phyloP scores from a whole-genome alignment of 2,888 invertebrate genomes.

The Troides oblongomaculatus region DNA sequence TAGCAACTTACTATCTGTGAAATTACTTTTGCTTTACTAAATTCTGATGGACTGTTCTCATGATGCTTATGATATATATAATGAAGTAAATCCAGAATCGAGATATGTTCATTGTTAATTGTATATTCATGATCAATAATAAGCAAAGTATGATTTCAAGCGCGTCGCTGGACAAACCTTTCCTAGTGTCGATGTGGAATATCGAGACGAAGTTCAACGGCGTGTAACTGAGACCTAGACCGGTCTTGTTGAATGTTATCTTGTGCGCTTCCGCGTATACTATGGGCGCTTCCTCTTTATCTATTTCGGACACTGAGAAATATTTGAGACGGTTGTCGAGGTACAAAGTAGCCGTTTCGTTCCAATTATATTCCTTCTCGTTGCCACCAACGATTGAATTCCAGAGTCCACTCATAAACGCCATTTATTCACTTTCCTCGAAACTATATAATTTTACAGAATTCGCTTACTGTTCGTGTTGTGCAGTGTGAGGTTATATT shows the following conservation, averaged over 20 bases:
- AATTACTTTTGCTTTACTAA: too few relatives aligned
- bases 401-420: constrained; percentile 75
- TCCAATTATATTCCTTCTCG: constrained; percentile 65
- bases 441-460: constrained; percentile 40
- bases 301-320: constrained; percentile 83
- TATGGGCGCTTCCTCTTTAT: constrained; percentile 81
- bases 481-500: constrained; percentile 40
- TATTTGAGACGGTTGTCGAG: constrained; percentile 81
- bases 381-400: constrained; percentile 70
- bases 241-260: constrained; percentile 67
- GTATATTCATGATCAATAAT: background rate
- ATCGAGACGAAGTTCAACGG: constrained; percentile 82
- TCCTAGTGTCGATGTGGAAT: constrained; percentile 82
- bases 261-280: constrained; percentile 79
- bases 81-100: background rate
- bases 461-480: constrained; percentile 33
- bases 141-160: background rate
- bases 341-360: constrained; percentile 74
- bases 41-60: too few relatives aligned
- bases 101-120: background rate
- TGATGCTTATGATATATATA: background rate
- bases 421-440: constrained; percentile 60
- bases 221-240: constrained; percentile 77
- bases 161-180: constrained; percentile 76
- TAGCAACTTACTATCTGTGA: too few relatives aligned